phyloP scores from a whole-genome alignment of 1,140 invertebrate species.

The Halesus radiatus region DNA sequence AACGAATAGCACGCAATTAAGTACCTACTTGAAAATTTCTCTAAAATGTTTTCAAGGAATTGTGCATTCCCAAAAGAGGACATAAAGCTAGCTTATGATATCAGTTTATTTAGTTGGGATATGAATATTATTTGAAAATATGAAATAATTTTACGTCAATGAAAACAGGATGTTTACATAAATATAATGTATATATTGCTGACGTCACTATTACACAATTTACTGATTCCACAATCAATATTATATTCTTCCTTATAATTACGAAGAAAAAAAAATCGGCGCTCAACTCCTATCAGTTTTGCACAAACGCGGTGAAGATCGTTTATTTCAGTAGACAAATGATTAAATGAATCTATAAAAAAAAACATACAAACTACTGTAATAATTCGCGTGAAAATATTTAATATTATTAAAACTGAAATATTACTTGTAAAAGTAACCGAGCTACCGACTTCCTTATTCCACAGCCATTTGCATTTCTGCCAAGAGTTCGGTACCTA shows the following conservation, averaged over 20 bases:
- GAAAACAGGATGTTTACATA: conserved; percentile 22
- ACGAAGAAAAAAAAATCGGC: background rate
- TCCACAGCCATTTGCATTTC: too few relatives aligned
- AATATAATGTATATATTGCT: conserved; percentile 1
- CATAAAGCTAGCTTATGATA: background rate
- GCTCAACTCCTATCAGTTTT: background rate
- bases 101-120: background rate
- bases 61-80: background rate
- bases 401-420: too few relatives aligned
- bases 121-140: background rate
- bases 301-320: background rate
- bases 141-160: background rate
- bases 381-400: too few relatives aligned
- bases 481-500: too few relatives aligned
- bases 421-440: too few relatives aligned
- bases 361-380: too few relatives aligned
- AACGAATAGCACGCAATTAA: background rate
- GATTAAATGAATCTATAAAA: too few relatives aligned
- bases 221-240: conserved; percentile 32
- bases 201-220: conserved; percentile 15
- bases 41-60: background rate
- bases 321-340: background rate
- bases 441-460: too few relatives aligned
- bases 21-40: background rate
- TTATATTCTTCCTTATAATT: background rate